A percentile compares a stretch with the other conserved stretches of the same genome.
These are phyloP conservation scores for Peromyscus californicus DNA, from an alignment of 2,113 vertebrate species.

Conservation along the genomic window DNA sequence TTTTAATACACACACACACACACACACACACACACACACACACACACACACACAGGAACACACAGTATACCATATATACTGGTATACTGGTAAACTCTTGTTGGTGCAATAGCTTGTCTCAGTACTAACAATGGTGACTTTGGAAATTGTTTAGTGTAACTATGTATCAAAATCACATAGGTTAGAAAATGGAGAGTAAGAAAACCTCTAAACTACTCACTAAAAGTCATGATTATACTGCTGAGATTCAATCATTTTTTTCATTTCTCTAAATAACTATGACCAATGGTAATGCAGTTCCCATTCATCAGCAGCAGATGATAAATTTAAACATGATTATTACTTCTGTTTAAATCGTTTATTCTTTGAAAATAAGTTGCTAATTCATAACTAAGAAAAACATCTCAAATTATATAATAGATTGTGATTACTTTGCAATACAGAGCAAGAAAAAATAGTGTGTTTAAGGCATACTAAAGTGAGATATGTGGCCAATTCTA, in stretches of 20 bases:
- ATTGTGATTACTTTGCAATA: background rate
- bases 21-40: background rate
- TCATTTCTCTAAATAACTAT: background rate
- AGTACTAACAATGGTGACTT: background rate
- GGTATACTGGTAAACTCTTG: background rate
- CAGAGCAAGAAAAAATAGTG: background rate
- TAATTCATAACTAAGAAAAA: background rate
- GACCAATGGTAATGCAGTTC: background rate
- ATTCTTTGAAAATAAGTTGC: background rate
- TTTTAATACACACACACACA: background rate
- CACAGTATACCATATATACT: background rate
- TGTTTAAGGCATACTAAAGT: background rate
- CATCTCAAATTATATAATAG: background rate
- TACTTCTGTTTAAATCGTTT: background rate
- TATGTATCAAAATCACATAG: background rate
- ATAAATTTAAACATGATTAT: background rate
- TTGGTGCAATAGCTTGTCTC: background rate
- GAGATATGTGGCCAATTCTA: background rate
- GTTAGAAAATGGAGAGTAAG: background rate
- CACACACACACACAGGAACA: background rate
- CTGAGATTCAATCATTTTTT: background rate
- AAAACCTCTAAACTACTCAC: background rate
- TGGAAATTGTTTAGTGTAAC: background rate
- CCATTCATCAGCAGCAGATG: background rate
- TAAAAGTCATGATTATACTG: background rate